Evolutionary conservation across 35 echinoderm and acorn worm species (phyloP), one percentile per base, ranked within the genome.

Genomic region (Antedon bifida): DNA sequence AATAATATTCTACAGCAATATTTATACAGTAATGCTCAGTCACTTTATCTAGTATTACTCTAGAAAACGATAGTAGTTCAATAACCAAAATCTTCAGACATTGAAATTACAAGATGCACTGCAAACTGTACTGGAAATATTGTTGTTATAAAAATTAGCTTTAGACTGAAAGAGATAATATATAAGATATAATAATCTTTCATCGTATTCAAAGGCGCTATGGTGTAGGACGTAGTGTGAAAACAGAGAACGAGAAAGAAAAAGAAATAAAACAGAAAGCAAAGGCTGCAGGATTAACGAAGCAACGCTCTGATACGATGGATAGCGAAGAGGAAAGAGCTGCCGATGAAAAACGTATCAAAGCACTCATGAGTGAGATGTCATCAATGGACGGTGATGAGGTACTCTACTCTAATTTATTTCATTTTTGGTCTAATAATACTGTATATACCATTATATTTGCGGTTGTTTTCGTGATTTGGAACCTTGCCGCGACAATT

Each of bases 291-390:
- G 94, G 90, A 10, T 55, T 99, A 30, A 45, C 33, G 73, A 87
- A 87, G 81, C 33, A 33, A n/a, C 85, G 83, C 0, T 82, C 78
- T 26, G 83, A 86, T 33, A 84, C 74, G 16, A 76, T 83, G 51
- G 88, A 90, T 33, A 34, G 75, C 2, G 95, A 92, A 79, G 88
- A 90, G 31, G 82, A 82, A 34, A 87, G 83, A 28, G 79, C 82
- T 9, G 76, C 78, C 44, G 91, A 93, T 34, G 91, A 93, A 75
- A 99, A 90, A 36, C 83, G 82, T 35, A 99, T 99, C 64, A 85
- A 99, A 85, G 91, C 90, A 32, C 36, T 99, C 38, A 99, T 99
- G 95, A 99, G 87, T 38, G 95, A 91, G 30, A 81, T 99, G 75
- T 84, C 90, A 36, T 82, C 80, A 29, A 92, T 89, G 80, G 87